Evolutionary conservation across 2,888 invertebrate species (phyloP).

Genomic region (Melanargia galathea): DNA sequence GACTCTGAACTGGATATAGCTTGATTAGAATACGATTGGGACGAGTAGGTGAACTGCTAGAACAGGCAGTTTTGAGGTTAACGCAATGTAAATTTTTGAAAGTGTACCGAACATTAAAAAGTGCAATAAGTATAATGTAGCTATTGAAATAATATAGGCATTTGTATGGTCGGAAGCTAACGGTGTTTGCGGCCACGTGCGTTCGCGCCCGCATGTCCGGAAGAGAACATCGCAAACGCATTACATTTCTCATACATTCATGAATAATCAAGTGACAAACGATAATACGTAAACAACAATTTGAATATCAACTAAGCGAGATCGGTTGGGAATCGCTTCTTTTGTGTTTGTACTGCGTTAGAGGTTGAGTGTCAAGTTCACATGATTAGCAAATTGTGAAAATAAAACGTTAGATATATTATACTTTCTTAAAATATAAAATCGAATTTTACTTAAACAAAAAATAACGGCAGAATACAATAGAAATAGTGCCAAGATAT

Average conservation of each 20-base stretch:
- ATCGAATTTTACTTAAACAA: no score
- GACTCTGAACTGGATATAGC: no score
- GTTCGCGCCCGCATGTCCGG: slow-evolving; percentile 69
- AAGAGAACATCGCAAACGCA: slow-evolving; percentile 65
- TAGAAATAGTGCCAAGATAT: no score
- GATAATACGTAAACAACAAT: slow-evolving; percentile 37
- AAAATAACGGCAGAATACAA: no score
- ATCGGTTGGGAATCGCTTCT: slow-evolving; percentile 21
- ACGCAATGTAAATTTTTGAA: no score
- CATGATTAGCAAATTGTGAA: neutral
- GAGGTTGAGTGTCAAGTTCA: neutral
- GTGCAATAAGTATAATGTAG: neutral
- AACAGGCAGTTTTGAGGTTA: no score
- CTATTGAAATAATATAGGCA: slow-evolving; percentile 42
- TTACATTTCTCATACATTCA: slow-evolving; percentile 52
- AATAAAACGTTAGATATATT: no score
- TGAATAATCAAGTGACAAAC: slow-evolving; percentile 45
- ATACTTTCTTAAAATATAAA: no score
- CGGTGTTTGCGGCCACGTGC: slow-evolving; percentile 57
- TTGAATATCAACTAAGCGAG: slow-evolving; percentile 33
- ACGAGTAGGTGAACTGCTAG: no score
- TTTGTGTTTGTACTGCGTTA: slow-evolving; percentile 1
- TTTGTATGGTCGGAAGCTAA: slow-evolving; percentile 67
- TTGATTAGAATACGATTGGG: no score
- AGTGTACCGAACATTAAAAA: no score